Conservation (phyloP, 2,888 invertebrate genomes). For the Blastobasis lacticolella region DNA sequence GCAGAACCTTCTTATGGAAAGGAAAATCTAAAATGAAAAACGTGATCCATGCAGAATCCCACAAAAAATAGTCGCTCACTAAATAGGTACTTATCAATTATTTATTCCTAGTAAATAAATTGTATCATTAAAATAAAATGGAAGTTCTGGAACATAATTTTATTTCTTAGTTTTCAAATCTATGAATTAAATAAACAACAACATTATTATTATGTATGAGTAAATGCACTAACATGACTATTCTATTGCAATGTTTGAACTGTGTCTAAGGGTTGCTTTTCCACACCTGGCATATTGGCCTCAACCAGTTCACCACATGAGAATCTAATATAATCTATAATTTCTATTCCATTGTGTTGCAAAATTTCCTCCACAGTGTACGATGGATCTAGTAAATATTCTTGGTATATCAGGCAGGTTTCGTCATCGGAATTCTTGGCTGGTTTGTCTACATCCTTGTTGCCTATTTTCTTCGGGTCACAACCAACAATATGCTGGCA, state of each 20-base stretch:
- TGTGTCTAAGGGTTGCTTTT: constrained; percentile 69
- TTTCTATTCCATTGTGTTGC: constrained; percentile 75
- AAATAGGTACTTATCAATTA: too few relatives aligned
- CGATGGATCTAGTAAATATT: constrained; percentile 86
- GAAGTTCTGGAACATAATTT: neutral
- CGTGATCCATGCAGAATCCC: constrained; percentile 37
- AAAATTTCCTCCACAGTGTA: constrained; percentile 83
- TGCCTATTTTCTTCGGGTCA: constrained; percentile 85
- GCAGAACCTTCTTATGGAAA: constrained; percentile 79
- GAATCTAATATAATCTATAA: constrained; percentile 89
- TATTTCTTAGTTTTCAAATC: constrained; percentile 15
- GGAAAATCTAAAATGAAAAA: constrained; percentile 49
- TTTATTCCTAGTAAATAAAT: too few relatives aligned
- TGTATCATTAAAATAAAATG: neutral
- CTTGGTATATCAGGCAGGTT: constrained; percentile 87
- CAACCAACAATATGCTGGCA: constrained; percentile 96
- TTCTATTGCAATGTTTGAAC: constrained; percentile 78
- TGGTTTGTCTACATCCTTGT: constrained; percentile 76
- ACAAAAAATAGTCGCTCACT: constrained; percentile 24
- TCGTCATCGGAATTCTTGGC: constrained; percentile 82
- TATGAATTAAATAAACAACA: neutral
- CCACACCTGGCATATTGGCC: constrained; percentile 54
- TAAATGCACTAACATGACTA: neutral
- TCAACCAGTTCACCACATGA: constrained; percentile 85
- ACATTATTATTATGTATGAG: constrained; percentile 1